Evolutionary conservation across 2,113 vertebrate species (phyloP).

Genomic region (Dromaius novaehollandiae): DNA sequence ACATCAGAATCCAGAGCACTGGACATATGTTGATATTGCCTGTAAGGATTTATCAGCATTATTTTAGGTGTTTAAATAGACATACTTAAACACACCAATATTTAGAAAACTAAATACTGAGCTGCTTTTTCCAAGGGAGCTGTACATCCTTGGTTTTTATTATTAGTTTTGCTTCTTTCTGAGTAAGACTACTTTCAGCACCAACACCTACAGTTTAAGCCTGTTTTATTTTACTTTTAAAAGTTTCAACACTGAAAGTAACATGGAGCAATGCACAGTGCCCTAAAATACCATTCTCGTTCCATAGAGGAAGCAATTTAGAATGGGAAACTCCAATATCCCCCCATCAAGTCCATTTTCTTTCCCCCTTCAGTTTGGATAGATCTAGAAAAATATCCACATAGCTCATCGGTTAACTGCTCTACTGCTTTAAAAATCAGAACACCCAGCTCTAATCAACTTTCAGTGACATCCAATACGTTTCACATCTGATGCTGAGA

Average conservation of each 20-base stretch:
- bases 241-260: background rate
- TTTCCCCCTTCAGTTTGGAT: background rate
- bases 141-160: background rate
- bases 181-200: background rate
- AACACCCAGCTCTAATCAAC: background rate
- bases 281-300: background rate
- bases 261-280: background rate
- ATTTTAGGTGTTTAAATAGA: background rate
- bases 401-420: background rate
- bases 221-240: background rate
- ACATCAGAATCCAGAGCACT: background rate
- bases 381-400: background rate
- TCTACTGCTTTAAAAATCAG: background rate
- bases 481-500: background rate
- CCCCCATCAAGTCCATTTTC: background rate
- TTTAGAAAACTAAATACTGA: background rate
- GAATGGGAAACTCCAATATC: background rate
- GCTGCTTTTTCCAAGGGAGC: background rate
- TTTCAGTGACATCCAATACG: background rate
- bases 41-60: background rate
- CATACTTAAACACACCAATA: background rate
- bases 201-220: fast-evolving
- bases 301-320: background rate
- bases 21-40: background rate
- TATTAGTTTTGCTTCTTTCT: background rate